Evolutionary conservation across 2,113 vertebrate genomes (phyloP).

Genomic region (Zosterops japonicus): DNA sequence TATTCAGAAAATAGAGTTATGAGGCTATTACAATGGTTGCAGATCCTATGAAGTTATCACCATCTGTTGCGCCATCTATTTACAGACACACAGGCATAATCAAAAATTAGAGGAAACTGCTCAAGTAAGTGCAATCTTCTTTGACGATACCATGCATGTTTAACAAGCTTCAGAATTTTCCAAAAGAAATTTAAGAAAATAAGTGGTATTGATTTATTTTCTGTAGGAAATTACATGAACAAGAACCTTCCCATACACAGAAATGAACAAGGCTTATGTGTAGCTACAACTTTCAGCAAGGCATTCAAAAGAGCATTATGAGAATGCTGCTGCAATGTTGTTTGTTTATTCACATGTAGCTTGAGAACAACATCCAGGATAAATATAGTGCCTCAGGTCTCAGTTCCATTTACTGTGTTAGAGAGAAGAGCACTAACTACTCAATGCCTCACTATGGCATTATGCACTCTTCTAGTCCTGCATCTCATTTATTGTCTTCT

Average conservation of each 20-base stretch:
- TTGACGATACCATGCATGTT: background rate
- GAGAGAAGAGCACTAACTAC: background rate
- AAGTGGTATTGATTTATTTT: background rate
- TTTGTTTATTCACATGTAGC: background rate
- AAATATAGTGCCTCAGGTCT: background rate
- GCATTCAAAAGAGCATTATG: background rate
- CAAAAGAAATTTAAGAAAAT: background rate
- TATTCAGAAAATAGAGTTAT: background rate
- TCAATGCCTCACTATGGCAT: background rate
- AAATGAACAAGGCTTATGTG: background rate
- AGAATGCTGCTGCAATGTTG: background rate
- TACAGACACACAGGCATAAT: constrained; percentile 4
- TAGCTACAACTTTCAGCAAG: background rate
- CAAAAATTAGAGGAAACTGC: constrained; percentile 5
- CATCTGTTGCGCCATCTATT: constrained; percentile 42
- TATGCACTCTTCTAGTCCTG: background rate
- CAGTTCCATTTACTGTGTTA: background rate
- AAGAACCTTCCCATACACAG: background rate
- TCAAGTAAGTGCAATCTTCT: background rate
- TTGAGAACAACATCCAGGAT: background rate
- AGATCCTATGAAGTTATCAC: background rate
- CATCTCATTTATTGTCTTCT: background rate
- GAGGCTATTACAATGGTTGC: constrained; percentile 19
- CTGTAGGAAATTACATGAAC: background rate
- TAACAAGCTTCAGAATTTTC: background rate